Conservation (phyloP, 1,140 invertebrate genomes). For the Drosophila murphyi region DNA sequence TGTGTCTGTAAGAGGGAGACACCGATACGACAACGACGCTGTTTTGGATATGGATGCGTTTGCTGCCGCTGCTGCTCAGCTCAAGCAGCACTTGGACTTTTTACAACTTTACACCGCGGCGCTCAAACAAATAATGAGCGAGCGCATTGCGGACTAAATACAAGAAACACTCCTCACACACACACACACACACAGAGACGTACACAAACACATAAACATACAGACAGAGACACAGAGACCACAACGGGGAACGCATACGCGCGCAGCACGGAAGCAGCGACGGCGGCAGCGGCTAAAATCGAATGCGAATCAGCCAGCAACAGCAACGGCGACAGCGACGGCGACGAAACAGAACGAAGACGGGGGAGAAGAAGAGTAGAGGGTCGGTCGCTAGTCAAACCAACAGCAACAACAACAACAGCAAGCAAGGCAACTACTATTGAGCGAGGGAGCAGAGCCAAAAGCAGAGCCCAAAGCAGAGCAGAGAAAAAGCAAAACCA, state of each 20-base stretch:
- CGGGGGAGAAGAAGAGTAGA: slow-evolving; percentile 37
- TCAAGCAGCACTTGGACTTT: slow-evolving; percentile 72
- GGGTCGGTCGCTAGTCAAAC: slow-evolving; percentile 41
- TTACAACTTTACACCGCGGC: slow-evolving; percentile 84
- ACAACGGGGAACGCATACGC: slow-evolving; percentile 59
- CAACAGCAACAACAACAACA: slow-evolving; percentile 36
- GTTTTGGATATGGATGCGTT: slow-evolving; percentile 56
- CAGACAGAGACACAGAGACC: slow-evolving; percentile 45
- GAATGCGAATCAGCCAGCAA: slow-evolving; percentile 73
- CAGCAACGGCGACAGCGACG: slow-evolving; percentile 30
- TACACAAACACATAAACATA: slow-evolving; percentile 52
- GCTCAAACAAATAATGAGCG: slow-evolving; percentile 85
- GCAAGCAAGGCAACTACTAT: slow-evolving; percentile 53
- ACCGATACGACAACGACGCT: slow-evolving; percentile 39
- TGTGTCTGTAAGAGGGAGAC: slow-evolving; percentile 25
- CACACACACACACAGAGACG: slow-evolving; percentile 49
- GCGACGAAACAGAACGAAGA: slow-evolving; percentile 40
- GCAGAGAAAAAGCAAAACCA: slow-evolving; percentile 52
- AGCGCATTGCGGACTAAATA: slow-evolving; percentile 82
- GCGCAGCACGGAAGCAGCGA: slow-evolving; percentile 51
- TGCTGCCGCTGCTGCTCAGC: slow-evolving; percentile 51
- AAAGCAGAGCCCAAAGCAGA: slow-evolving; percentile 36
- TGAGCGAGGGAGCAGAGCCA: slow-evolving; percentile 56
- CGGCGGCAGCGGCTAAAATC: slow-evolving; percentile 69
- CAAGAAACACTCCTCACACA: slow-evolving; percentile 78